Base-by-base conservation (phyloP, 2,797 vertebrate species). In the Prionace glauca region DNA sequence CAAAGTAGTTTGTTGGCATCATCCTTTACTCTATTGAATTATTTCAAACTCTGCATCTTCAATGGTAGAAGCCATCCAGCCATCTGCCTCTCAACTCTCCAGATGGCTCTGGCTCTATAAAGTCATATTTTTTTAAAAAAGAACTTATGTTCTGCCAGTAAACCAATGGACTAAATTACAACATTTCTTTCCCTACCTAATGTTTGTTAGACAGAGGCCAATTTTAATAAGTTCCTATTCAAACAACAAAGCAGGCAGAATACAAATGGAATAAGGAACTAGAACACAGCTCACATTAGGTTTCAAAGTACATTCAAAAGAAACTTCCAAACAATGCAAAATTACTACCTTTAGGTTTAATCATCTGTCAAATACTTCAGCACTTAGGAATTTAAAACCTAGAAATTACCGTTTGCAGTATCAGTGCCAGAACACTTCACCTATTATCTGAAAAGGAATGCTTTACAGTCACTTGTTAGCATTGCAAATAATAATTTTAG, bases 341-440 rank as follows among this genome's bases (percentile, higher is more conserved):
- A 92, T 92, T 69, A 41, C 62, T 41, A 92, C 62, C 65, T 92
- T 36, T n/a, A 92, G 36, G 90, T 41, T 92, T 92, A 92, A 92
- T 92, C 62, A 69, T 36, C 90, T 69, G 62, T 92, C 90, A 92
- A 92, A 92, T 41, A 69, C 36, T n/a, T 92, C 90, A 67, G 41
- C 62, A 92, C 18, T 92, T 92, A 36, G n/a, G 62, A 92, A 41
- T 41, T 92, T 92, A 92, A 92, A 67, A 36, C 24, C 36, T 92
- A 92, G 90, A 69, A 36, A 92, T 92, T 92, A 45, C n/a, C 18
- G 10, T 41, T 92, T 69, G 65, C 62, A 69, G 3, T 92, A 26
- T 92, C n/a, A 69, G 62, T 26, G 8, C 10, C 65, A 69, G 90
- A 41, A 36, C 62, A 92, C 32, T 41, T 67, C 65, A 18, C 36